Base-by-base conservation (phyloP, 2,797 vertebrate species). In the Ambastaia sidthimunki region DNA sequence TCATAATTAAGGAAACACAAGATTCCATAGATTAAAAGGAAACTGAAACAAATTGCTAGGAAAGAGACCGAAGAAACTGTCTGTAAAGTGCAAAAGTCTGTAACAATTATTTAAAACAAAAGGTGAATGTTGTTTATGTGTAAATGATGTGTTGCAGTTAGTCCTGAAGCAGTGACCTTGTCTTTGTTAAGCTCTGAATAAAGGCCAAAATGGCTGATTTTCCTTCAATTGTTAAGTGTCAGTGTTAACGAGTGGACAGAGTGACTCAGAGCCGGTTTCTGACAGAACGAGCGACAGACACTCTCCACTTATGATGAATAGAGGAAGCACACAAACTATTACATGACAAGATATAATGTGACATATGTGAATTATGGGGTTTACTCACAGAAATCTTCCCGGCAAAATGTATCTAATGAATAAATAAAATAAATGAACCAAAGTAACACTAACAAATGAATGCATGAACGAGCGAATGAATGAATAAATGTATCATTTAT, bases 181-280 rank as follows among this genome's bases (percentile, higher is more conserved):
- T 72, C 52, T 31, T 60, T 60, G 62, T 47, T 67, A 68, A 37
- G 1, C 1, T 52, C 2, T 34, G 25, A 48, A 37, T 47, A 76
- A 48, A 72, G 41, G 60, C 13, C 55, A 31, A 37, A 65, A 71
- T 16, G 66, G 18, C 37, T 63, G 18, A 63, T 81, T 76, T 81
- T 71, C 41, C 68, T 82, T 68, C 52, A 60, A 68, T 52, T 68
- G 69, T 72, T 67, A 15, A 28, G 19, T 25, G 41, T 52, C 16
- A 47, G 52, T 76, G 44, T 48, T 71, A 72, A 41, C 52, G 25
- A 73, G 28, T 57, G 50, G 19, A 25, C 21, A 19, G 19, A 48
- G 41, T 68, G 62, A 34, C 76, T 59, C 67, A 23, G 54, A 55
- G 65, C 74, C n/a, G 62, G 37, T 50, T 55, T 72, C n/a, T 25